Percentiles rank a stretch among this genome's conserved stretches.
These are phyloP conservation scores for Intellagama lesueurii DNA, from an alignment of 2,797 vertebrate species.

Conservation along the genomic window DNA sequence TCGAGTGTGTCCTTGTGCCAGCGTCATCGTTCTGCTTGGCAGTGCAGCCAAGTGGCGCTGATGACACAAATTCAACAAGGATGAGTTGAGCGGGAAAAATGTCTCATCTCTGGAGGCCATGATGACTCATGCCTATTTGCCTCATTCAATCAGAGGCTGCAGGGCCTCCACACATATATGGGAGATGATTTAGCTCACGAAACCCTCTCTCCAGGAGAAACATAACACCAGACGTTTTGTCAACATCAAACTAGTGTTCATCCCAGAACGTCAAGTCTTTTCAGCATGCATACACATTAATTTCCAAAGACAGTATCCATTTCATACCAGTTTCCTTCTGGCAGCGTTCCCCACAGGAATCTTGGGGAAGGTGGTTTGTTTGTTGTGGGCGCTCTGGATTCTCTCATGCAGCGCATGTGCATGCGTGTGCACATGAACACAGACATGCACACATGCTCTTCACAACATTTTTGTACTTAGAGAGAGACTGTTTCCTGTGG, in stretches of 20 bases:
- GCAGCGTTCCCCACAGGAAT: neutral
- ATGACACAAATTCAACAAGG: constrained; percentile 55
- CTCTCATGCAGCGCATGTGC: neutral
- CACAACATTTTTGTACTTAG: neutral
- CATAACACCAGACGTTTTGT: neutral
- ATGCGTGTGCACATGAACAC: neutral
- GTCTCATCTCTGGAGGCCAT: constrained; percentile 55
- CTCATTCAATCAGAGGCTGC: constrained; percentile 43
- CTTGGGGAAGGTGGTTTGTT: neutral
- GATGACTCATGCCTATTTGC: constrained; percentile 65
- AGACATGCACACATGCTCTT: neutral
- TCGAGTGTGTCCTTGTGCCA: constrained; percentile 2
- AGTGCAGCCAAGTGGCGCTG: constrained; percentile 33
- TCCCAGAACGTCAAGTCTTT: no score
- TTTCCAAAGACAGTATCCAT: neutral
- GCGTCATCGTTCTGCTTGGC: constrained; percentile 34
- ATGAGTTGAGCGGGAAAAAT: constrained; percentile 43
- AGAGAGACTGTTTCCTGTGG: neutral
- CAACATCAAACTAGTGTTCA: neutral
- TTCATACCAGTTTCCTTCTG: neutral
- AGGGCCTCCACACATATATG: neutral
- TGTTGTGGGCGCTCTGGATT: neutral
- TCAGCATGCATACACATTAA: no score
- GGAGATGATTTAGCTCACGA: no score
- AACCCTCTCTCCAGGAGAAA: neutral